phyloP scores from a whole-genome alignment of 2,797 vertebrate species.

The Bovichtus variegatus region DNA sequence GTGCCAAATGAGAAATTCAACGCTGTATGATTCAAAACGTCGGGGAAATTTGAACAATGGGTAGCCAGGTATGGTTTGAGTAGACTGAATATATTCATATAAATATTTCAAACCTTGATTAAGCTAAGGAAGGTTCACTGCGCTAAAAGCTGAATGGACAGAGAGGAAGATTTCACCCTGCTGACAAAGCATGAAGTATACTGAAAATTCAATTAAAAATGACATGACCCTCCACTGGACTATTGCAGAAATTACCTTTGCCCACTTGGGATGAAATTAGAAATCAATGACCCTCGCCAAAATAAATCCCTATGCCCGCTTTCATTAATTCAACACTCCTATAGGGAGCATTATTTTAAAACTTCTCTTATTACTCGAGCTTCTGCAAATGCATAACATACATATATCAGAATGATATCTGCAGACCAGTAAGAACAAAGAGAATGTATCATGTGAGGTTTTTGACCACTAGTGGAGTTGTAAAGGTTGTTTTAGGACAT shows the following conservation, averaged over 20 bases:
- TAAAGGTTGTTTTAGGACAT: neutral
- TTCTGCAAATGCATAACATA: conserved; percentile 6
- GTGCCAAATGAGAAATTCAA: conserved; percentile 57
- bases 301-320: conserved; percentile 43
- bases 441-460: neutral
- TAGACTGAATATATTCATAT: conserved; percentile 51
- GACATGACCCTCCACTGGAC: conserved; percentile 50
- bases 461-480: neutral
- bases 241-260: conserved; percentile 53
- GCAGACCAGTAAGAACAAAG: conserved; percentile 4
- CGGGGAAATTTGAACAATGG: conserved; percentile 46
- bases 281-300: conserved; percentile 59
- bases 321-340: conserved; percentile 42
- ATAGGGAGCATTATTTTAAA: conserved; percentile 33
- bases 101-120: conserved; percentile 72
- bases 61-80: conserved; percentile 53
- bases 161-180: conserved; percentile 38
- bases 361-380: neutral
- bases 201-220: conserved; percentile 67
- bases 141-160: conserved; percentile 39
- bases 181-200: conserved; percentile 55
- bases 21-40: conserved; percentile 48
- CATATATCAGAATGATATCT: conserved; percentile 22
- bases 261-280: conserved; percentile 62
- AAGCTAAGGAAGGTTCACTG: conserved; percentile 50